Base-by-base conservation (phyloP, 2,113 vertebrate genomes). In the Phasianus colchicus region DNA sequence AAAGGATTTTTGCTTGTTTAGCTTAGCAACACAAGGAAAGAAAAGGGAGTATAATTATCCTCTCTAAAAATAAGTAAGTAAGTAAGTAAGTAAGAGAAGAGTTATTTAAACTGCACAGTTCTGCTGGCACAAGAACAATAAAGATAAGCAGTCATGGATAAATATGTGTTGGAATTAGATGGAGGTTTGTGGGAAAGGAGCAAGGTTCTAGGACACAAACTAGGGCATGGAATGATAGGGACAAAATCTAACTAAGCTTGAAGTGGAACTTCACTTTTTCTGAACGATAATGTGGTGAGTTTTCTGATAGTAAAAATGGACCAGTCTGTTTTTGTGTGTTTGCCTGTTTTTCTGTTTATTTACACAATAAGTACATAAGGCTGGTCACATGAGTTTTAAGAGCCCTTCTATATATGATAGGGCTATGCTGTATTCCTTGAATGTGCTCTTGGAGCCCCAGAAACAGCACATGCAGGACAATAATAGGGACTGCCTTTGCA, bases 241-340 rank as follows among this genome's bases (percentile, higher is more conserved):
- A 18, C 8, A 89, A 94, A 82, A 89, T 76, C 58, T 83, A 88
- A 95, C 92, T 91, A 89, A n/a, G 12, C 69, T 91, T 76, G 79
- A 95, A 92, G 79, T 42, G 20, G 45, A 88, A 14, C 38, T 91
- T 89, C 67, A 58, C 45, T 21, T 25, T 94, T 73, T 91, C 82
- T 92, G 58, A 96, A 91, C 32, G 42, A 91, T 54, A 88, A 50
- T 79, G 67, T 48, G 8, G 6, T 76, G 12, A 83, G 40, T 79
- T 87, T 89, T 74, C 60, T 89, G 55, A 50, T 1, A 2, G 66
- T 92, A 93, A 88, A 94, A 90, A 91, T 55, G 73, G 38, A 83
- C 60, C 42, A 77, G 34, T 47, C 32, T 83, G 40, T 58, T 27
- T 63, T 38, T 38, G 24, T 36, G 36, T 25, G 34, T 10, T 38